phyloP scores from a whole-genome alignment of 2,888 invertebrate species.

The Epinotia brunnichana region DNA sequence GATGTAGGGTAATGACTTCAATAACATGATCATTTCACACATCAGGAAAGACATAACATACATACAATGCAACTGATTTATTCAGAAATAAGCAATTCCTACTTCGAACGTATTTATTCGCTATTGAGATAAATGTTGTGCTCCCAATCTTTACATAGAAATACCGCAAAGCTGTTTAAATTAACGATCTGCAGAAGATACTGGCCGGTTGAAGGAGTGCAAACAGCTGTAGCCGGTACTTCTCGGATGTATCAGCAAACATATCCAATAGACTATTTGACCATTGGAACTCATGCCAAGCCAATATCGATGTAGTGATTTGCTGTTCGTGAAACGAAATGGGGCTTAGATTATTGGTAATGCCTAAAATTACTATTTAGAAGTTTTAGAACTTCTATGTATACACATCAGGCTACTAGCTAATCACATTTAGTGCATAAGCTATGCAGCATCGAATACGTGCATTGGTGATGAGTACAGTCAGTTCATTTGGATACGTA shows the following conservation, averaged over 20 bases:
- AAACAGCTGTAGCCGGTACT: constrained; percentile 12
- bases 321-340: constrained; percentile 4
- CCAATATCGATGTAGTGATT: constrained; percentile 3
- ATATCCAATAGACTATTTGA: constrained; percentile 20
- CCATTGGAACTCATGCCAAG: constrained; percentile 21
- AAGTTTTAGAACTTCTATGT: too few species aligned
- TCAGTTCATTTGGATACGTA: too few species aligned
- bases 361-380: neutral
- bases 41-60: constrained; percentile 2
- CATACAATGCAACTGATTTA: constrained; percentile 2
- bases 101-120: constrained; percentile 20
- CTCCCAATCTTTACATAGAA: constrained; percentile 17
- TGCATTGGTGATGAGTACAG: neutral
- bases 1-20: neutral
- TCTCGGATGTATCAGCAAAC: constrained; percentile 22
- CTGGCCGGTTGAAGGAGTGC: neutral
- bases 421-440: neutral
- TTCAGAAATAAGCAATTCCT: constrained; percentile 8
- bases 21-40: neutral
- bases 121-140: constrained; percentile 13
- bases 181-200: constrained; percentile 18
- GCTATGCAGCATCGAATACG: neutral
- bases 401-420: neutral
- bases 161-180: constrained; percentile 15
- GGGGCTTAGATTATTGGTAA: neutral